phyloP scores from a whole-genome alignment of 2,797 vertebrate species.

The Microctenopoma steveboyesi region DNA sequence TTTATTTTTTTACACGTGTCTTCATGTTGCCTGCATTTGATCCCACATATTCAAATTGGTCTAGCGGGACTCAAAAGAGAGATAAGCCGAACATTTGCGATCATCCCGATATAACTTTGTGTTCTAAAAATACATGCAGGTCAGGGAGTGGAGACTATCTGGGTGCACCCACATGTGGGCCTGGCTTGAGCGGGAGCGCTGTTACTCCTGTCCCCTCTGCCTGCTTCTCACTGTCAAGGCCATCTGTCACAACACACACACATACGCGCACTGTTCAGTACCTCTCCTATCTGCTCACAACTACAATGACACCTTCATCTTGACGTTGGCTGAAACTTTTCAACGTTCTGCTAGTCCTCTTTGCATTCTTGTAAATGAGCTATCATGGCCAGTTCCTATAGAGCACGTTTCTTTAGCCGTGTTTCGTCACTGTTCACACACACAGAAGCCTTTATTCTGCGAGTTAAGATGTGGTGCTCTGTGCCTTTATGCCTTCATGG shows the following conservation, averaged over 20 bases:
- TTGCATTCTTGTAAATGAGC: slow-evolving; percentile 17
- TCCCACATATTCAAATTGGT: slow-evolving; percentile 55
- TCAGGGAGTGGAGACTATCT: slow-evolving; percentile 70
- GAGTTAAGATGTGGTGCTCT: background rate
- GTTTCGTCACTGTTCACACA: background rate
- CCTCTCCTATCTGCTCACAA: slow-evolving; percentile 39
- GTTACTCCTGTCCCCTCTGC: slow-evolving; percentile 58
- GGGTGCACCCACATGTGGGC: slow-evolving; percentile 71
- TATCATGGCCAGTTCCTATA: background rate
- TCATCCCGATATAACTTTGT: slow-evolving; percentile 76
- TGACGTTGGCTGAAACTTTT: slow-evolving; percentile 37
- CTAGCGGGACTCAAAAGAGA: slow-evolving; percentile 47
- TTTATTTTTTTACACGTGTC: background rate
- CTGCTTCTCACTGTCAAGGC: slow-evolving; percentile 69
- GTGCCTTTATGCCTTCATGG: background rate
- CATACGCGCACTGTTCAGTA: slow-evolving; percentile 27
- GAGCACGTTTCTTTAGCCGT: too few species aligned
- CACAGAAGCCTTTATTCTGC: background rate
- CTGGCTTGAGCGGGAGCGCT: slow-evolving; percentile 56
- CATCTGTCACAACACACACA: slow-evolving; percentile 66
- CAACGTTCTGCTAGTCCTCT: slow-evolving; percentile 14
- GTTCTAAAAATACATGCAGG: slow-evolving; percentile 79
- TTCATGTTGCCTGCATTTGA: slow-evolving; percentile 1
- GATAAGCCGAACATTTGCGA: slow-evolving; percentile 74
- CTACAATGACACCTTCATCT: slow-evolving; percentile 55